Evolutionary conservation across 2,888 invertebrate species (phyloP).

Genomic region (Sipha maydis): DNA sequence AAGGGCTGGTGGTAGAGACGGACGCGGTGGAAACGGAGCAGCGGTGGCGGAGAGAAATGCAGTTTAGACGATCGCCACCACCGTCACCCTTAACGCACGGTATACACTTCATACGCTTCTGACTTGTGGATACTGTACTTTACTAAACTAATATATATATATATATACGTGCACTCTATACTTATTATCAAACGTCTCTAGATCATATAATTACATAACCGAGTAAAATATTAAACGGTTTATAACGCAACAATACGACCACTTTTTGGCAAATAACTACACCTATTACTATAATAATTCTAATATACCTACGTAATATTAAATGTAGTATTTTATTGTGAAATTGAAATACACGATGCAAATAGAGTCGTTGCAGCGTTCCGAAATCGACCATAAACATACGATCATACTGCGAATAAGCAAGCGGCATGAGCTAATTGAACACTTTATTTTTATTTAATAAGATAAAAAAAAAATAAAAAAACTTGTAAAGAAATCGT

Average conservation of each 20-base stretch:
- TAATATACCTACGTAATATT: neutral
- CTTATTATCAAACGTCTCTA: conserved; percentile 28
- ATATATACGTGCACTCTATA: neutral
- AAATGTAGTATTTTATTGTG: neutral
- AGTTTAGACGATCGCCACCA: conserved; percentile 19
- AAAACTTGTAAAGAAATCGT: conserved; percentile 49
- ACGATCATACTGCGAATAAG: neutral
- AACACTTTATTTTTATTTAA: conserved; percentile 47
- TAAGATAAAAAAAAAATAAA: neutral
- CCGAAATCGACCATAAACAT: neutral
- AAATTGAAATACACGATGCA: neutral
- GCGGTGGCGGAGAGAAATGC: neutral
- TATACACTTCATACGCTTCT: conserved; percentile 23
- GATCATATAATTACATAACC: too few species aligned
- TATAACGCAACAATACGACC: neutral
- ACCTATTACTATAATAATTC: neutral
- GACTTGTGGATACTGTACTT: neutral
- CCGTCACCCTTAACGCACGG: conserved; percentile 42
- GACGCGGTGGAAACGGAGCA: neutral
- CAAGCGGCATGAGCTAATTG: conserved; percentile 36
- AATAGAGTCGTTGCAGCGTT: neutral
- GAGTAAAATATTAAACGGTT: neutral
- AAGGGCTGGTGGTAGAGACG: conserved; percentile 40
- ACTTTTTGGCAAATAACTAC: neutral
- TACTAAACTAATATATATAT: neutral